Percentiles rank a stretch among this genome's conserved stretches.
Evolutionary conservation across 2,113 vertebrate genomes (phyloP).

Genomic region (Mus spicilegus): DNA sequence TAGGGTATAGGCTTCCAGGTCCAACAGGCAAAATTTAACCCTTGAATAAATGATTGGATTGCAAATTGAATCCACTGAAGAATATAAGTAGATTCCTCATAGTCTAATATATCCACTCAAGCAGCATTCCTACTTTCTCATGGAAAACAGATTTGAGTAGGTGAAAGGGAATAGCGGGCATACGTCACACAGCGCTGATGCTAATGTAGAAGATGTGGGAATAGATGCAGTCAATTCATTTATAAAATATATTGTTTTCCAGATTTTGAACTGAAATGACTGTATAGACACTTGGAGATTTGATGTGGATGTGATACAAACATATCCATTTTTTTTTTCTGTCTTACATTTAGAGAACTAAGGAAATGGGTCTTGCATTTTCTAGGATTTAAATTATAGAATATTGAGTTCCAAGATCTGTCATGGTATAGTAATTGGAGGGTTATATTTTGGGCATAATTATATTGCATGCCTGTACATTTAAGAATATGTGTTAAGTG

Average conservation of each 20-base stretch:
- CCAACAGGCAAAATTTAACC: not conserved
- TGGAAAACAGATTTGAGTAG: not conserved
- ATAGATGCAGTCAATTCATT: not conserved
- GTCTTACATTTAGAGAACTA: not conserved
- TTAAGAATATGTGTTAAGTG: not conserved
- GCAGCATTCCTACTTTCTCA: not conserved
- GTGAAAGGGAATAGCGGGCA: not conserved
- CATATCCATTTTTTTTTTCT: not conserved
- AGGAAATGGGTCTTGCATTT: not conserved
- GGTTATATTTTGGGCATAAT: not conserved
- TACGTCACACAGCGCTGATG: not conserved
- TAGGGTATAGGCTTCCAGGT: not conserved
- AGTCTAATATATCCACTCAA: not conserved
- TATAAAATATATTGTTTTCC: not conserved
- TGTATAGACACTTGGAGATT: not conserved
- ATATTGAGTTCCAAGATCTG: too few relatives aligned
- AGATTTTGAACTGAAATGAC: not conserved
- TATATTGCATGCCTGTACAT: not conserved
- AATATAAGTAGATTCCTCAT: not conserved
- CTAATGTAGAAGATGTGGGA: not conserved
- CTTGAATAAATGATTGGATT: not conserved
- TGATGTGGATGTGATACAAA: not conserved
- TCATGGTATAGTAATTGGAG: not conserved
- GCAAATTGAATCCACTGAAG: not conserved
- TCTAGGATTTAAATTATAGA: not conserved